Evolutionary conservation across 2,797 vertebrate genomes (phyloP).

Genomic region (Hypotaenidia okinawae): DNA sequence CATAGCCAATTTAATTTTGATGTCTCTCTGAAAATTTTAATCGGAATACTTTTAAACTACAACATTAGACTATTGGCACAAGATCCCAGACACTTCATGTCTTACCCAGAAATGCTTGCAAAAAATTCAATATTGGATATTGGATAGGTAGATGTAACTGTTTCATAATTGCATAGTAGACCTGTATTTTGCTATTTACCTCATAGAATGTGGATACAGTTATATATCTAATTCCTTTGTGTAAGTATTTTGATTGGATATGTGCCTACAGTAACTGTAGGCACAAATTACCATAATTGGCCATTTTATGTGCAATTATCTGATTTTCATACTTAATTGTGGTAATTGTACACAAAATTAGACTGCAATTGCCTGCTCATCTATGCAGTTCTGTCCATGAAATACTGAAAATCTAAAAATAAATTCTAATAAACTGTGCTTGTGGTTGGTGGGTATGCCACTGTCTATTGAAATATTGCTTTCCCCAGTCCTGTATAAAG

Average conservation of each 20-base stretch:
- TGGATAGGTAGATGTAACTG: neutral
- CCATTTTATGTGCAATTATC: neutral
- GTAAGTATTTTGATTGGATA: neutral
- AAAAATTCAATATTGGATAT: neutral
- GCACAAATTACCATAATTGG: neutral
- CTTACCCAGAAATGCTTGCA: neutral
- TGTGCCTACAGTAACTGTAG: constrained; percentile 1
- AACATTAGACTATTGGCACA: neutral
- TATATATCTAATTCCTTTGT: neutral
- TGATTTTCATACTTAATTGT: constrained; percentile 10
- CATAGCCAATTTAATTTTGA: neutral
- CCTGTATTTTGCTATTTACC: neutral
- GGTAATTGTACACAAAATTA: neutral
- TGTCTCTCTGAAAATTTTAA: neutral
- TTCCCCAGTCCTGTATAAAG: neutral
- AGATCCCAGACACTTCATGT: neutral
- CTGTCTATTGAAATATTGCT: neutral
- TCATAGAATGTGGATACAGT: neutral
- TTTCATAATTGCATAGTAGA: neutral
- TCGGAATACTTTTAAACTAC: neutral
- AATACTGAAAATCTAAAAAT: neutral
- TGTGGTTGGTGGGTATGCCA: neutral
- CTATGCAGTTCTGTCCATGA: neutral
- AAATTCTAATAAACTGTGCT: neutral
- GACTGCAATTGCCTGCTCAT: neutral